phyloP scores from a whole-genome alignment of 2,888 invertebrate genomes.

The Xestia xanthographa region DNA sequence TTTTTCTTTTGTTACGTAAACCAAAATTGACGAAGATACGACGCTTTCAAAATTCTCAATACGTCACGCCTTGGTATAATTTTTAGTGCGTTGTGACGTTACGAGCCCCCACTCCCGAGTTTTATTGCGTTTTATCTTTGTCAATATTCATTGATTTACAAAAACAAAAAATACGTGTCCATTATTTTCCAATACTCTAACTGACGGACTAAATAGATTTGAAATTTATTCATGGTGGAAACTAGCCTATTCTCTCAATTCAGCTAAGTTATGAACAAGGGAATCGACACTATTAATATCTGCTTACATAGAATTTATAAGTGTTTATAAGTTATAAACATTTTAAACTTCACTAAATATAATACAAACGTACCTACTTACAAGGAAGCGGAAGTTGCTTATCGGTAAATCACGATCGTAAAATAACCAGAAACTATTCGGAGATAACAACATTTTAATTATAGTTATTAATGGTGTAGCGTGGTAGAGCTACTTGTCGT shows the following conservation, averaged over 20 bases:
- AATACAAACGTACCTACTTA: background rate
- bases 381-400: conserved; percentile 51
- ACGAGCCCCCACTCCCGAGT: too few relatives aligned
- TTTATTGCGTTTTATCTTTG: too few relatives aligned
- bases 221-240: too few relatives aligned
- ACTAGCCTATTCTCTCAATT: background rate
- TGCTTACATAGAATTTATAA: background rate
- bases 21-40: too few relatives aligned
- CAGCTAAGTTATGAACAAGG: background rate
- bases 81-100: too few relatives aligned
- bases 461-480: conserved; percentile 38
- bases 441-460: conserved; percentile 23
- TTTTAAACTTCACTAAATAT: background rate
- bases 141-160: too few relatives aligned
- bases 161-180: too few relatives aligned
- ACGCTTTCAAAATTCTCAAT: too few relatives aligned
- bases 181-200: too few relatives aligned
- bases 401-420: conserved; percentile 52
- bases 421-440: conserved; percentile 48
- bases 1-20: too few relatives aligned
- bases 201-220: too few relatives aligned
- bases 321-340: background rate
- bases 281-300: background rate
- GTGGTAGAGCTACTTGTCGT: conserved; percentile 26
- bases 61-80: too few relatives aligned